Percentiles rank a stretch among this genome's conserved stretches.
phyloP scores from a whole-genome alignment of 2,113 vertebrate species.

The mouse (Mus musculus) region DNA sequence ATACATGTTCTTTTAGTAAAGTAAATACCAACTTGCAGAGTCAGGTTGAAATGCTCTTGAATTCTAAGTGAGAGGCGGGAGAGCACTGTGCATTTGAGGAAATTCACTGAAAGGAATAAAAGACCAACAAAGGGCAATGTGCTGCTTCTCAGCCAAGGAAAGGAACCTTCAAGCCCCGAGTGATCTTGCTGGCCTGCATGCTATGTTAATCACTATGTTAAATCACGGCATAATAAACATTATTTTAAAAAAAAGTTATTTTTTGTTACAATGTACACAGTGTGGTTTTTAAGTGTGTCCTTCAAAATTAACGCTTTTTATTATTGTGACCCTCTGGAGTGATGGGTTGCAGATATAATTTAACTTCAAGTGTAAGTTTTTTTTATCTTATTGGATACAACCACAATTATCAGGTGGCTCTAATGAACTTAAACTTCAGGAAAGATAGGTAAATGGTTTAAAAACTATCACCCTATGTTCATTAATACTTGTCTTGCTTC shows the following conservation, averaged over 20 bases:
- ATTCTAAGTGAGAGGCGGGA: constrained; percentile 28
- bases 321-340: background rate
- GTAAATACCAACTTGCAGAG: background rate
- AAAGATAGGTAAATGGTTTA: constrained; percentile 12
- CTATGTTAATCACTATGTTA: background rate
- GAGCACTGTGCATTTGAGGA: background rate
- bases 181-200: background rate
- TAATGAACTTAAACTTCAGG: constrained; percentile 15
- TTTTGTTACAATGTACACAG: background rate
- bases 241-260: constrained; percentile 4
- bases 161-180: background rate
- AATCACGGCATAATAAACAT: background rate
- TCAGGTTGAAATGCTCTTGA: background rate
- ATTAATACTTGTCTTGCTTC: background rate
- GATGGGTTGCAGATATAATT: constrained; percentile 28
- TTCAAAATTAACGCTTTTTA: constrained; percentile 49
- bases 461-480: background rate
- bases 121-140: constrained; percentile 14
- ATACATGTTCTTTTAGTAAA: constrained; percentile 33
- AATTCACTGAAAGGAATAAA: background rate
- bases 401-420: background rate
- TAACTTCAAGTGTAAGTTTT: constrained; percentile 44
- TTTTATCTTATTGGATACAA: background rate
- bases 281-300: background rate
- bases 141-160: background rate